Base-by-base conservation (phyloP, 1,140 invertebrate species). In the Drosophila subpulchrella region DNA sequence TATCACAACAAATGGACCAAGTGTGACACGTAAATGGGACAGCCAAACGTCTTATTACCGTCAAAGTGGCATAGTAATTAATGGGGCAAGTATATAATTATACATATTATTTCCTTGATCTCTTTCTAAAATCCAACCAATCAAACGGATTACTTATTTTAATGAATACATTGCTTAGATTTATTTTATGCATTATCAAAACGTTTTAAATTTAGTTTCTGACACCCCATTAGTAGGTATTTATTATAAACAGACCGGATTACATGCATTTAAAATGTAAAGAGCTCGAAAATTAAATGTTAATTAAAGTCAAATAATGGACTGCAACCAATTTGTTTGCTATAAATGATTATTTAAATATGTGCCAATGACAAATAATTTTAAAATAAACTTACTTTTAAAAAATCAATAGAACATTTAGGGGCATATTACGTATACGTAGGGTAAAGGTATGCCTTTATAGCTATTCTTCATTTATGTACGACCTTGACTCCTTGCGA, bases 401-500 rank as follows among this genome's bases (percentile, higher is more conserved):
- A 53, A 53, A 53, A 15, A 12, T 20, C 7, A 12, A 8, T 36
- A 34, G 0, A 34, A 2, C 32, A 10, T 34, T 34, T 10, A 34
- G 7, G 32, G 7, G 27, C 1, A 27, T 27, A 27, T 27, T 27
- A 27, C 27, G 27, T 27, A 27, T 34, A 32, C 27, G 32, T 20
- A 8, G 10, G 17, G 12, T 7, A 42, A 41, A 27, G 48, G 42
- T 32, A 32, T 44, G 58, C 60, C 46, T n/a, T 58, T 12, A 12
- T 50, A 38, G 41, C 36, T 12, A 30, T 27, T 65, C 54, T 27
- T 39, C 36, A 24, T 72, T 46, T 48, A 42, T 44, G 34, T 7
- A 42, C 62, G 81, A 80, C 81, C 81, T 85, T 85, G 81, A 85
- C 77, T 75, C 47, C 38, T 65, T 51, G 32, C 46, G 12, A 78